phyloP scores from a whole-genome alignment of 2,888 invertebrate genomes.

The Cybosia mesomella region DNA sequence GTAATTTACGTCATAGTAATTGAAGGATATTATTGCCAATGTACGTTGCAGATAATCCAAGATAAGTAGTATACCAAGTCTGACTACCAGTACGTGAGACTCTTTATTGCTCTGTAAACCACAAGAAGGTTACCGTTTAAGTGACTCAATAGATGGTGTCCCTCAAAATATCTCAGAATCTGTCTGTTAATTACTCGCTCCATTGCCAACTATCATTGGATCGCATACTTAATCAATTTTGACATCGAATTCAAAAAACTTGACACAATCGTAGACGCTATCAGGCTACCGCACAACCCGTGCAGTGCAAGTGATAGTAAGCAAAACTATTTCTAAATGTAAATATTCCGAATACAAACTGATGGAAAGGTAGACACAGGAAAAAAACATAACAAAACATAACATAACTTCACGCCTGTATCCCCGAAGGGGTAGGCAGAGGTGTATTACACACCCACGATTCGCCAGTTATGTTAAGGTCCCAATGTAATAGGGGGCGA shows the following conservation, averaged over 20 bases:
- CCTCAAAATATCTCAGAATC: not conserved
- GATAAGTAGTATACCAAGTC: no score
- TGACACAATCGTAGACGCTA: not conserved
- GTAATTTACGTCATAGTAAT: constrained; percentile 3
- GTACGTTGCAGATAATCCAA: not conserved
- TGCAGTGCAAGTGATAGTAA: not conserved
- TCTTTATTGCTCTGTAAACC: not conserved
- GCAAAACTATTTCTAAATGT: not conserved
- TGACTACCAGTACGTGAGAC: not conserved
- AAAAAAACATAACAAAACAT: no score
- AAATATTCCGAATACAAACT: not conserved
- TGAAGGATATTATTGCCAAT: not conserved
- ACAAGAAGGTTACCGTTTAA: not conserved
- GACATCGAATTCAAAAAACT: not conserved
- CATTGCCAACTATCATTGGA: not conserved
- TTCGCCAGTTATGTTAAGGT: no score
- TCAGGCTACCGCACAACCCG: not conserved
- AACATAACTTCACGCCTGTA: no score
- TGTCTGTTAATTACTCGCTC: not conserved
- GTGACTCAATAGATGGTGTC: not conserved
- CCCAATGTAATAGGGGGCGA: no score
- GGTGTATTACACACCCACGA: no score
- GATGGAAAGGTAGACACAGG: not conserved
- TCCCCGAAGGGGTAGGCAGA: no score
- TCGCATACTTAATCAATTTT: not conserved